Conservation (phyloP, 2,797 vertebrate genomes). For the Centroberyx gerrardi region DNA sequence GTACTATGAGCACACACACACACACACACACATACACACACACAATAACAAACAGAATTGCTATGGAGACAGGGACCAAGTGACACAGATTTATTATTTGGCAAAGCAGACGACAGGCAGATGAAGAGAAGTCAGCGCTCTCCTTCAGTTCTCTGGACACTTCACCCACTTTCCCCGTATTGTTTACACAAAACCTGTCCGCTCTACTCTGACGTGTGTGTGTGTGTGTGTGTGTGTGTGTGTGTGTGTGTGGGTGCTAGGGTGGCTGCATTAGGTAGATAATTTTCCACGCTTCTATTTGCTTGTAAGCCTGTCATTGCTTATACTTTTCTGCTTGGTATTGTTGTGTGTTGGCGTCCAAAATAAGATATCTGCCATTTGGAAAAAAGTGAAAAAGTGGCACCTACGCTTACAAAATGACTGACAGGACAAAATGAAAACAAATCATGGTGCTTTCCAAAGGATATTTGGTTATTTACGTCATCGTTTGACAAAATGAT, state of each 20-base stretch:
- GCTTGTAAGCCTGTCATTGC: constrained; percentile 38
- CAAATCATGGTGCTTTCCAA: neutral
- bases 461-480: no score
- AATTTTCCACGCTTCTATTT: constrained; percentile 25
- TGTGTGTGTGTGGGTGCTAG: no score
- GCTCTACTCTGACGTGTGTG: neutral
- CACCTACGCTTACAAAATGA: neutral
- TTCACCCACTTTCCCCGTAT: constrained; percentile 64
- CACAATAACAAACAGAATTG: neutral
- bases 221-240: no score
- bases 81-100: constrained; percentile 54
- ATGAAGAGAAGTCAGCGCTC: constrained; percentile 48
- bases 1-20: no score
- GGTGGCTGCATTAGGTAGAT: neutral
- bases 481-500: no score
- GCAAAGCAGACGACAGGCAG: constrained; percentile 53
- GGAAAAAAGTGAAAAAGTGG: no score
- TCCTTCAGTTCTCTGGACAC: constrained; percentile 70
- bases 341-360: neutral
- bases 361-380: neutral
- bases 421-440: constrained; percentile 11
- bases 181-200: constrained; percentile 60
- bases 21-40: neutral
- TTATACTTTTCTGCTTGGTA: constrained; percentile 11
- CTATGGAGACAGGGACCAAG: constrained; percentile 17